Conservation (phyloP, 2,113 vertebrate species). For the Elephas maximus region DNA sequence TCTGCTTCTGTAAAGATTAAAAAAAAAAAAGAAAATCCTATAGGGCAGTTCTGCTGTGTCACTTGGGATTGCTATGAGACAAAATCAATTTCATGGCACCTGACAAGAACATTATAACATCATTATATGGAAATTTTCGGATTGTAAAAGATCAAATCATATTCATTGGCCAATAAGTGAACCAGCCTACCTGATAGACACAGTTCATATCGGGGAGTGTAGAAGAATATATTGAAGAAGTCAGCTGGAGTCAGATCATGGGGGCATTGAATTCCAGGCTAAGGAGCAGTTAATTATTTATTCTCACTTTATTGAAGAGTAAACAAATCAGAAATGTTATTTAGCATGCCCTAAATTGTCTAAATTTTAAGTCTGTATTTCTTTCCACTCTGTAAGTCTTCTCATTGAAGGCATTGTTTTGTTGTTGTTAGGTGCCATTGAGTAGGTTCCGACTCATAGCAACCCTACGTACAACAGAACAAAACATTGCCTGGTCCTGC, state of each 20-base stretch:
- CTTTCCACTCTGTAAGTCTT: neutral
- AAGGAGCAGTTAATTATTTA: neutral
- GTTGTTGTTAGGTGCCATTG: too few species aligned
- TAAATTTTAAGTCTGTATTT: conserved; percentile 5
- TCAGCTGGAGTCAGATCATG: conserved; percentile 24
- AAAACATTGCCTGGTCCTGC: too few species aligned
- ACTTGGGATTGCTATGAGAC: neutral
- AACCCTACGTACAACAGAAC: too few species aligned
- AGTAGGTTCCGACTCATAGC: too few species aligned
- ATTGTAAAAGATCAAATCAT: conserved; percentile 30
- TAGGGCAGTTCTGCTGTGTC: neutral
- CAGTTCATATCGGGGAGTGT: neutral
- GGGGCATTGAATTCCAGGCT: neutral
- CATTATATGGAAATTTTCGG: neutral
- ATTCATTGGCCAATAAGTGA: neutral
- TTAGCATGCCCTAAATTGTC: neutral
- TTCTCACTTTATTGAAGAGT: conserved; percentile 22
- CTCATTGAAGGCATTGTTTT: neutral
- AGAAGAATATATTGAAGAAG: neutral
- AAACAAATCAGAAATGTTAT: conserved; percentile 39
- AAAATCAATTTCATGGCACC: neutral
- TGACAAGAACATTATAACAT: neutral
- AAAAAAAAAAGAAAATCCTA: neutral
- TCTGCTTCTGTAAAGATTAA: neutral
- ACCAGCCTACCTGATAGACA: neutral